Base-by-base conservation (phyloP, 2,888 invertebrate species). In the Hypercompe scribonia region DNA sequence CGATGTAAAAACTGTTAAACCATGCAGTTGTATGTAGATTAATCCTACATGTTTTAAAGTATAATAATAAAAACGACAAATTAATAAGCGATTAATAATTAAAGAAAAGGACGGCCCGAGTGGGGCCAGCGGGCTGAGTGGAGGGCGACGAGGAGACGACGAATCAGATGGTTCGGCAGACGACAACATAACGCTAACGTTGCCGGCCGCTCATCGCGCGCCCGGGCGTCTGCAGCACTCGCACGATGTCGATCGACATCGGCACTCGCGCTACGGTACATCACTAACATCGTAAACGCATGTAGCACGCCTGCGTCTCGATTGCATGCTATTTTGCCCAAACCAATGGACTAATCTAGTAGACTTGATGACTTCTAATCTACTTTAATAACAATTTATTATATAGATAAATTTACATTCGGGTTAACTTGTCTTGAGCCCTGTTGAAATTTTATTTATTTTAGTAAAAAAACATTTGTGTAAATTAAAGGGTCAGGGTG, bases 151-250 rank as follows among this genome's bases (percentile, higher is more conserved):
- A 83, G 87, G 83, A 15, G 87, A 80, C 89, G 91, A 91, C 72
- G 95, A 96, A 83, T 96, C 96, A 65, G 96, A 96, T 88, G 96
- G 93, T 71, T 96, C 96, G 65, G 96, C 89, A 72, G 96, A 95
- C 85, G 96, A 96, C 91, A 96, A 96, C 91, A 96, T 96, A 86
- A 96, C 96, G 71, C 96, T 96, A 80, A 96, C 94, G 80, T 94
- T 96, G 91, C 96, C 96, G 78, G 95, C 87, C 69, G 85, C 89
- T 76, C 74, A 90, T 88, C 78, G 77, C 76, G 75, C 80, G 71
- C 81, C 75, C 77, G 70, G 78, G 39, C 75, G 75, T 75, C 72
- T 77, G 72, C 82, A 76, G 74, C 74, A 69, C 78, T 74, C 74
- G 28, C 82, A 67, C 83, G 70, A 82, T 77, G 78, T 73, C 78